Conservation (phyloP, 2,797 vertebrate species). For the Eospalax fontanierii region DNA sequence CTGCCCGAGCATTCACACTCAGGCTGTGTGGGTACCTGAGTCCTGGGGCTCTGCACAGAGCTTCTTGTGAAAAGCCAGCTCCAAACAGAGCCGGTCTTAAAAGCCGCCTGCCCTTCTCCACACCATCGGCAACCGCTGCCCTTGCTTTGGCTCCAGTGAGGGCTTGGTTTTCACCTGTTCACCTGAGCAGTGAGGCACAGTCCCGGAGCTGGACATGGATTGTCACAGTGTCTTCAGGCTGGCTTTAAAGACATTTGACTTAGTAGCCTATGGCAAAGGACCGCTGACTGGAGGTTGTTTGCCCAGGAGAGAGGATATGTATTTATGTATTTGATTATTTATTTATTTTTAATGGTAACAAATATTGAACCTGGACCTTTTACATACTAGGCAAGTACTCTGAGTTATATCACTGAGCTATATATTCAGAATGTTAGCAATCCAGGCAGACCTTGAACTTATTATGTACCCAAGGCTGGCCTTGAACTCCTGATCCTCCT, state of each 20-base stretch:
- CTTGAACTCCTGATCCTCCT: not conserved
- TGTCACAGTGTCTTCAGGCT: not conserved
- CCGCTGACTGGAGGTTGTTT: not conserved
- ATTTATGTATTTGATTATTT: not conserved
- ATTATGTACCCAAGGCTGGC: not conserved
- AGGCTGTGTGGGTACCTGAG: not conserved
- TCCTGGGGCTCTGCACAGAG: not conserved
- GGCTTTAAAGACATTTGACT: not conserved
- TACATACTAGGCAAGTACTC: not conserved
- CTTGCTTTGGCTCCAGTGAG: not conserved
- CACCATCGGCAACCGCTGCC: not conserved
- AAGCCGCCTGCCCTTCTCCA: not conserved
- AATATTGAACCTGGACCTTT: not conserved
- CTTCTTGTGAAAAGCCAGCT: not conserved
- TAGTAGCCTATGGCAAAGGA: not conserved
- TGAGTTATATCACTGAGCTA: not conserved
- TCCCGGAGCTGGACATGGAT: not conserved
- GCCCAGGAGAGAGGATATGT: not conserved
- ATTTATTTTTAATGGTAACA: not conserved
- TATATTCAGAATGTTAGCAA: not conserved
- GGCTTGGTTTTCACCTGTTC: not conserved
- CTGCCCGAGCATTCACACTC: not conserved
- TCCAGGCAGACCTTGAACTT: not conserved
- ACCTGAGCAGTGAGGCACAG: not conserved
- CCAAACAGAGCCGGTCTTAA: not conserved